phyloP scores from a whole-genome alignment of 2,888 invertebrate genomes.

The Hirtodrosophila trivittata region DNA sequence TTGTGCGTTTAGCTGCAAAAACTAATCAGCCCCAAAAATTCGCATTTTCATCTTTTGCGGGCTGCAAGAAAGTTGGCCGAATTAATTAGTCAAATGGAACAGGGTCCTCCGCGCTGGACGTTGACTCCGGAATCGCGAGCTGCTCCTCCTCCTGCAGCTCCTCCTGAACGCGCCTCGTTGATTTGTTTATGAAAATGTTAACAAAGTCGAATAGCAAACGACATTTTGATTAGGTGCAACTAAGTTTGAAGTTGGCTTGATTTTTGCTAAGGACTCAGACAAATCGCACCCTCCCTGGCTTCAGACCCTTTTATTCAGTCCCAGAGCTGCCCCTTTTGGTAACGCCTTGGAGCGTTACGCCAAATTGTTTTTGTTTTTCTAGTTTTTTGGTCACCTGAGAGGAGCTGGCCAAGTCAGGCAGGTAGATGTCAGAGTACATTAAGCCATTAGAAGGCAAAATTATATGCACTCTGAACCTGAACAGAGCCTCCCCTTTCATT shows the following conservation, averaged over 20 bases:
- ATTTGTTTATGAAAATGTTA: constrained; percentile 57
- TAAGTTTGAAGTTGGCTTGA: constrained; percentile 42
- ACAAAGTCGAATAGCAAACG: constrained; percentile 34
- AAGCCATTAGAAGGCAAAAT: constrained; percentile 46
- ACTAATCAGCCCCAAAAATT: constrained; percentile 49
- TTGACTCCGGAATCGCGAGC: neutral
- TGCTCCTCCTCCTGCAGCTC: neutral
- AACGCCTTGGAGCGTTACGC: too few relatives aligned
- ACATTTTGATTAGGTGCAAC: constrained; percentile 57
- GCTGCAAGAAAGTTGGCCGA: constrained; percentile 52
- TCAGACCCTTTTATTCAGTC: too few relatives aligned
- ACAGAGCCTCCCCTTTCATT: constrained; percentile 1
- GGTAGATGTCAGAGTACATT: constrained; percentile 48
- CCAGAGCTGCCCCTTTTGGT: too few relatives aligned
- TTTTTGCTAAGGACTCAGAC: constrained; percentile 1
- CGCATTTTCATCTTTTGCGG: constrained; percentile 25
- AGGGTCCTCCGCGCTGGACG: constrained; percentile 1
- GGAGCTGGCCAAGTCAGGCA: constrained; percentile 11
- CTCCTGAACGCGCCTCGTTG: constrained; percentile 17
- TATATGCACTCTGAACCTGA: constrained; percentile 46
- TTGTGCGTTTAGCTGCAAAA: constrained; percentile 28
- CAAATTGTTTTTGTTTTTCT: constrained; percentile 17
- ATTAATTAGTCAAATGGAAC: constrained; percentile 68
- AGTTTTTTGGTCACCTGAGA: constrained; percentile 39
- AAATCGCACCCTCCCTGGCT: too few relatives aligned